These are phyloP conservation scores for Matsumurasca onukii DNA, from an alignment of 1,140 invertebrate genomes.

Conservation along the genomic window DNA sequence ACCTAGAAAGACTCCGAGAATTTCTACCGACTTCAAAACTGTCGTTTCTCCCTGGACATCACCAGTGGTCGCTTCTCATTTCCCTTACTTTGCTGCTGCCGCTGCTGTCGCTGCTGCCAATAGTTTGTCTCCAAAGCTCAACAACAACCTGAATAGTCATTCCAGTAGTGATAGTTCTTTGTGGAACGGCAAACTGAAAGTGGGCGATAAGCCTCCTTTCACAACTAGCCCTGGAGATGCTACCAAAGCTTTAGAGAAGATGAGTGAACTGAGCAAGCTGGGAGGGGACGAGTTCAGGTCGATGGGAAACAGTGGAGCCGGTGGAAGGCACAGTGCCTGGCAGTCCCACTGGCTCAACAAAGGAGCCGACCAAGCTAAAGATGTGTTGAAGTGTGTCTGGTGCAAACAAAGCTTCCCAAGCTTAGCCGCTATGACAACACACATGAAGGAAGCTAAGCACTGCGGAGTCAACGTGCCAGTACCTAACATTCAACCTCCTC, in stretches of 20 bases:
- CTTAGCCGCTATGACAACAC: slow-evolving; percentile 84
- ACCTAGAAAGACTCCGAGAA: slow-evolving; percentile 41
- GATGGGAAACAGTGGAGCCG: slow-evolving; percentile 47
- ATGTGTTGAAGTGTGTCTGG: slow-evolving; percentile 94
- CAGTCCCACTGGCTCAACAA: slow-evolving; percentile 94
- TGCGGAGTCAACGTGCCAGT: slow-evolving; percentile 82
- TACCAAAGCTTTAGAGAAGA: slow-evolving; percentile 85
- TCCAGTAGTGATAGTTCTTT: slow-evolving; percentile 50
- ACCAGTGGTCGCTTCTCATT: slow-evolving; percentile 69
- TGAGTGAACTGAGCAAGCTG: slow-evolving; percentile 85
- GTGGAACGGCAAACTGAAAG: slow-evolving; percentile 81
- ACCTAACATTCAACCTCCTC: slow-evolving; percentile 58
- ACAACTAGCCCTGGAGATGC: slow-evolving; percentile 63
- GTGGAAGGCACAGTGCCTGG: slow-evolving; percentile 80
- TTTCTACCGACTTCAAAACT: slow-evolving; percentile 59
- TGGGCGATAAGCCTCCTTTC: slow-evolving; percentile 48
- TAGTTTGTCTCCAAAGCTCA: slow-evolving; percentile 71
- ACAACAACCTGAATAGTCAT: slow-evolving; percentile 47
- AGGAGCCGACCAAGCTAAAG: slow-evolving; percentile 88
- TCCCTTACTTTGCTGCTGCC: slow-evolving; percentile 80
- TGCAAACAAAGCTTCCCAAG: slow-evolving; percentile 92
- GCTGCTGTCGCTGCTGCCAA: slow-evolving; percentile 65
- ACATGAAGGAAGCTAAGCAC: slow-evolving; percentile 95
- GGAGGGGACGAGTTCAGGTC: slow-evolving; percentile 74
- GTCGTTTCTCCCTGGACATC: slow-evolving; percentile 73